Evolutionary conservation across 2,797 vertebrate genomes (phyloP), one percentile per base, ranked within the genome.

Genomic region (Sorex maritimensis): DNA sequence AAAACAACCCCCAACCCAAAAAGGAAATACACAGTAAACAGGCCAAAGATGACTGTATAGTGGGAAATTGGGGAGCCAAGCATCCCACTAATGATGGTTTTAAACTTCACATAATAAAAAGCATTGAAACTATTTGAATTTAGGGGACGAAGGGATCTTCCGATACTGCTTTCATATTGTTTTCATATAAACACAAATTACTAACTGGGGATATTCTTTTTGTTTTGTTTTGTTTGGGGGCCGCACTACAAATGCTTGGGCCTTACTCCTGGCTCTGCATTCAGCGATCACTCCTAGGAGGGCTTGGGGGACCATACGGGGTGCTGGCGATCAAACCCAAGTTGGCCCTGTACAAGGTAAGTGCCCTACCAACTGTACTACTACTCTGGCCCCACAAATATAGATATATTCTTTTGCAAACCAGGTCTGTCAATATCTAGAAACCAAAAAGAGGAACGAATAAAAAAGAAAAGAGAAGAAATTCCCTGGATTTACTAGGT

Each of bases 81-180:
- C 69, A 12, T 71, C 12, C 82, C 55, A 93, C 77, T 84, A 95
- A 86, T 34, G 38, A 21, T 24, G 55, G 8, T 90, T 85, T 74
- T 24, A 92, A 81, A 46, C 28, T 79, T 79, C 30, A 38, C 38
- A 78, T 73, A 68, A 81, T 72, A 69, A 68, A 68, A n/a, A 68
- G 28, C 2, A 68, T 14, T 72, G 88, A 82, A 88, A 88, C 30
- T 15, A 78, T 0, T 74, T n/a, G 55, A 10, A 65, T 63, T 49
- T 34, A 74, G 73, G 24, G n/a, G 30, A 65, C 65, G 58, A 52
- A 85, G 23, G 26, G 79, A 69, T 55, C 69, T 68, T 86, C 49
- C 38, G 88, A 52, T 41, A 73, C 49, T 68, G 49, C 63, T 58
- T 90, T 68, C 74, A 46, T 11, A 19, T 4, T 77, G 11, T 69